These are phyloP conservation scores for Paradoxurus hermaphroditus DNA, from an alignment of 2,113 vertebrate species.

Conservation along the genomic window DNA sequence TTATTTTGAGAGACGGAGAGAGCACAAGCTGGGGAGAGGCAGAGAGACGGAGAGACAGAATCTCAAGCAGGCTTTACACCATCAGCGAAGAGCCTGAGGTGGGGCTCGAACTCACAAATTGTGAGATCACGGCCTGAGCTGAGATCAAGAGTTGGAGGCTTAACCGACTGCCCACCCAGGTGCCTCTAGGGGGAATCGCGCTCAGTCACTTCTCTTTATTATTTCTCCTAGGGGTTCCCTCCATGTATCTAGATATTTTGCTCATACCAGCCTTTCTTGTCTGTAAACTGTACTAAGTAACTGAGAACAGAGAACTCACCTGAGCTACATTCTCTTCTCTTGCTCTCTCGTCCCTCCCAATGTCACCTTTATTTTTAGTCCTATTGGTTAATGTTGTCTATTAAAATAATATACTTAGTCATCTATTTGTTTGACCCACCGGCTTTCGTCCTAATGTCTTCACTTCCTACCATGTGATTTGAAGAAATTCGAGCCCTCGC, in stretches of 20 bases:
- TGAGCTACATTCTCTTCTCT: not conserved
- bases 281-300: not conserved
- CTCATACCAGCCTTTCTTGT: not conserved
- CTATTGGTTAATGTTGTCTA: not conserved
- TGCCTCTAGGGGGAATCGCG: not conserved
- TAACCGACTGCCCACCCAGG: too few species aligned
- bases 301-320: not conserved
- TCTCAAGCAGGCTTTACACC: too few species aligned
- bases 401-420: not conserved
- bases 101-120: too few species aligned
- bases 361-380: not conserved
- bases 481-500: not conserved
- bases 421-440: not conserved
- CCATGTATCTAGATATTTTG: not conserved
- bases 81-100: too few species aligned
- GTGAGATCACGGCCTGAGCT: too few species aligned
- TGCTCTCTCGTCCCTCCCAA: not conserved
- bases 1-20: too few species aligned
- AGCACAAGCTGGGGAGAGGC: too few species aligned
- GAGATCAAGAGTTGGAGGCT: too few species aligned
- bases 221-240: not conserved
- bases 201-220: not conserved
- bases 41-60: too few species aligned
- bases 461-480: not conserved
- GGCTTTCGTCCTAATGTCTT: not conserved